Evolutionary conservation across 2,113 vertebrate species (phyloP), one percentile per base, ranked within the genome.

Genomic region (Microcebus murinus): DNA sequence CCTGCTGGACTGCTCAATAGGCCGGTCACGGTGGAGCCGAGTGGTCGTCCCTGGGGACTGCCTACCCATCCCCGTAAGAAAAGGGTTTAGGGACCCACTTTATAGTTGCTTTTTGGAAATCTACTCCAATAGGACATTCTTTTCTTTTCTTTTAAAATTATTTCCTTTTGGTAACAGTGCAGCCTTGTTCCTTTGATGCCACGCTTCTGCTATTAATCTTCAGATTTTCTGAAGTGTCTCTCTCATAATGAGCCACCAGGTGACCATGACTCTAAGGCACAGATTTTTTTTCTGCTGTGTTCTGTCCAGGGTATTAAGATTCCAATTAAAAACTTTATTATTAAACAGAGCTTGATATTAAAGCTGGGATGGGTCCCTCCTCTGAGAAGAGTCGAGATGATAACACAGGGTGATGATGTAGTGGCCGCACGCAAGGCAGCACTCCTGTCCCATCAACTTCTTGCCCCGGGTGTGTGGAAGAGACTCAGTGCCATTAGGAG

Each of bases 221-320:
- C 57, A 61, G 55, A 67, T 63, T 93, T 97, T 94, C 91, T 63
- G 48, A 95, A 92, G 61, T 20, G 4, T 45, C 23, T 92, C 15
- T 92, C 34, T 87, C 34, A 29, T 87, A 87, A 74, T 65, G 65
- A 90, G 59, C 57, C 36, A 74, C 86, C 68, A 27, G 45, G 90
- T 88, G 45, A 82, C 48, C 15, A 0, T 25, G 73, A 87, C 55
- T 79, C 9, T 52, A 45, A 96, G 76, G 50, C 50, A 36, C 80
- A 29, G 12, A 15, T 63, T 59, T 63, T 87, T 87, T 84, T 31
- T 34, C 36, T 87, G 42, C 36, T 39, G 39, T 45, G 61, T 92
- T 94, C 34, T 79, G 25, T 87, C 74, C 55, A 11, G 45, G 36
- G 4, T 50, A 17, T 91, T 86, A 93, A 89, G 68, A 89, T 36